phyloP scores from a whole-genome alignment of 2,797 vertebrate species.

The Chrysocyon brachyurus region DNA sequence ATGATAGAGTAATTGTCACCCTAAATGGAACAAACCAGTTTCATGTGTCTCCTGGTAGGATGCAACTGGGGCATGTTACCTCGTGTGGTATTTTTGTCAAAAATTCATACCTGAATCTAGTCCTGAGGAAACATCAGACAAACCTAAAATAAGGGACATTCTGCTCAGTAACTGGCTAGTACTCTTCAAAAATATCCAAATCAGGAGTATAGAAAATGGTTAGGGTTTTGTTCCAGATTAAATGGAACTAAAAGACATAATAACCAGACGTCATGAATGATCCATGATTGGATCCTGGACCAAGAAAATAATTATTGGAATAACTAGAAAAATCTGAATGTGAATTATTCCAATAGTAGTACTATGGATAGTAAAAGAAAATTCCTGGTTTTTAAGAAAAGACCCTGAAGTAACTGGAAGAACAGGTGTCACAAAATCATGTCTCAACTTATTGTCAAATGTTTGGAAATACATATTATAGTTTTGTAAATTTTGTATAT shows the following conservation, averaged over 20 bases:
- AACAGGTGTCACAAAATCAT: not conserved
- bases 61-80: not conserved
- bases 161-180: not conserved
- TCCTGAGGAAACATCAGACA: not conserved
- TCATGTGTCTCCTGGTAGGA: not conserved
- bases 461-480: not conserved
- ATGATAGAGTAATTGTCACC: not conserved
- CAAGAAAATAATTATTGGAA: not conserved
- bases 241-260: not conserved
- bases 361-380: not conserved
- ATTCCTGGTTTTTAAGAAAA: not conserved
- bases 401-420: not conserved
- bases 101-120: not conserved
- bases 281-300: not conserved
- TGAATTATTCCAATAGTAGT: not conserved
- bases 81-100: not conserved
- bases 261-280: not conserved
- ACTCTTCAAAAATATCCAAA: not conserved
- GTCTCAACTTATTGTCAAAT: slow-evolving; percentile 34
- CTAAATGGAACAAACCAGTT: not conserved
- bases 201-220: not conserved
- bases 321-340: not conserved
- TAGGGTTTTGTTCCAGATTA: not conserved
- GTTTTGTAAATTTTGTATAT: not conserved
- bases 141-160: not conserved